Evolutionary conservation across 2,888 invertebrate genomes (phyloP).

Genomic region (Lasioglossum leucozonium): DNA sequence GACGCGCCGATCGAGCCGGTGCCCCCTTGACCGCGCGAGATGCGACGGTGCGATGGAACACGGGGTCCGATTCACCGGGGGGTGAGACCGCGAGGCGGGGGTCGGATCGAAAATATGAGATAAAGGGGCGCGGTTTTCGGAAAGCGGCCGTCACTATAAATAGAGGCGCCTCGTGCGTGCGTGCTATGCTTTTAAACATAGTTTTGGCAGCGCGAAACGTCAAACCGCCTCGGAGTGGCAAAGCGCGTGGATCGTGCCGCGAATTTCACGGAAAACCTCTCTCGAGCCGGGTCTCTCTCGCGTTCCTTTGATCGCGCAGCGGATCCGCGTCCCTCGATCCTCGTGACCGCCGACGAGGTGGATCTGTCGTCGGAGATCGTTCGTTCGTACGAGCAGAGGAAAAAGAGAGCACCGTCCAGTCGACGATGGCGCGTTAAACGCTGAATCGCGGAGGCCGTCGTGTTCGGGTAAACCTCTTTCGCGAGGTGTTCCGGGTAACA

Average conservation of each 20-base stretch:
- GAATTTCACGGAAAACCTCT: constrained; percentile 48
- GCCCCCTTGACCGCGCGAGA: not conserved
- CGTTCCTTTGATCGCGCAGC: not conserved
- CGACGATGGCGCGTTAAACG: not conserved
- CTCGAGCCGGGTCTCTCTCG: not conserved
- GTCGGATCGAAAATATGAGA: constrained; percentile 53
- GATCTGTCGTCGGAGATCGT: not conserved
- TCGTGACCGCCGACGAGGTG: not conserved
- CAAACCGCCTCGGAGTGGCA: constrained; percentile 82
- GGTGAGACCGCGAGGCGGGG: constrained; percentile 33
- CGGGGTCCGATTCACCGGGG: constrained; percentile 13
- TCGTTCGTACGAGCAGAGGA: not conserved
- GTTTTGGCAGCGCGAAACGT: constrained; percentile 84
- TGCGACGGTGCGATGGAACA: not conserved
- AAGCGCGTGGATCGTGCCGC: constrained; percentile 77
- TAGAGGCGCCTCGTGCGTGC: constrained; percentile 79
- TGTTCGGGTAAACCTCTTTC: not conserved
- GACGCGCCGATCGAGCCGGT: not conserved
- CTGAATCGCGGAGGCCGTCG: not conserved
- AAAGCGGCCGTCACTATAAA: constrained; percentile 79
- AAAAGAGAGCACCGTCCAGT: not conserved
- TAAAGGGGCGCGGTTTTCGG: constrained; percentile 72
- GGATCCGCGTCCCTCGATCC: not conserved
- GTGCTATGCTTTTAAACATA: constrained; percentile 83
- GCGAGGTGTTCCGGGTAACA: not conserved